Evolutionary conservation across 2,113 vertebrate genomes (phyloP).

Genomic region (Variabilichromis moorii): DNA sequence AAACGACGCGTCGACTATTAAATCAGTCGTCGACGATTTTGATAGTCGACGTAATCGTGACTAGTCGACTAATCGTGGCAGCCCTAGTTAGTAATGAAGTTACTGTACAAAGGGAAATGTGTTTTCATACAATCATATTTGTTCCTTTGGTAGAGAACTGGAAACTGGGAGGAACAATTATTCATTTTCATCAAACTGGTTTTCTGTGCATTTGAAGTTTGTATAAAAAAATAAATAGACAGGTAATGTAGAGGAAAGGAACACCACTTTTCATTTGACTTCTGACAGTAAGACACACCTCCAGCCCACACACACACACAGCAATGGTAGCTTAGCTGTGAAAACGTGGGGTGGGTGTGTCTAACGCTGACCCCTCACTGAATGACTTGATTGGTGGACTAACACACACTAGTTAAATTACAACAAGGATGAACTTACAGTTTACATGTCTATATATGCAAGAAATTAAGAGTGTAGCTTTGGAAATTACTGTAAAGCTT

Average conservation of each 20-base stretch:
- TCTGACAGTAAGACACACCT: neutral
- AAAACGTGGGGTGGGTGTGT: constrained; percentile 18
- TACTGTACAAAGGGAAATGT: neutral
- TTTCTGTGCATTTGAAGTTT: neutral
- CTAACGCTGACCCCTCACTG: constrained; percentile 51
- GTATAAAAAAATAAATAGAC: neutral
- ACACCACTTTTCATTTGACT: neutral
- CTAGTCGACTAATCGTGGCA: too few species aligned
- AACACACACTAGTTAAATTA: neutral
- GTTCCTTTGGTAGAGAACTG: neutral
- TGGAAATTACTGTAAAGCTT: neutral
- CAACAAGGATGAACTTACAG: neutral
- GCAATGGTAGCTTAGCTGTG: constrained; percentile 20
- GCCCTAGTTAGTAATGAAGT: neutral
- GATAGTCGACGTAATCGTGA: too few species aligned
- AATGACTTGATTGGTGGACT: neutral
- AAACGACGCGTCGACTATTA: rapidly evolving
- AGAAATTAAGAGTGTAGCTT: neutral
- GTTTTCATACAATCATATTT: neutral
- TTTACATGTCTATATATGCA: neutral
- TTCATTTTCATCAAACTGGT: neutral
- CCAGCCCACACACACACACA: neutral
- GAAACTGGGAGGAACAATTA: neutral
- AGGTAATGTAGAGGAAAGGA: neutral
- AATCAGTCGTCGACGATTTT: too few species aligned